Evolutionary conservation across 2,797 vertebrate species (phyloP).

Genomic region (Neosalanx taihuensis): DNA sequence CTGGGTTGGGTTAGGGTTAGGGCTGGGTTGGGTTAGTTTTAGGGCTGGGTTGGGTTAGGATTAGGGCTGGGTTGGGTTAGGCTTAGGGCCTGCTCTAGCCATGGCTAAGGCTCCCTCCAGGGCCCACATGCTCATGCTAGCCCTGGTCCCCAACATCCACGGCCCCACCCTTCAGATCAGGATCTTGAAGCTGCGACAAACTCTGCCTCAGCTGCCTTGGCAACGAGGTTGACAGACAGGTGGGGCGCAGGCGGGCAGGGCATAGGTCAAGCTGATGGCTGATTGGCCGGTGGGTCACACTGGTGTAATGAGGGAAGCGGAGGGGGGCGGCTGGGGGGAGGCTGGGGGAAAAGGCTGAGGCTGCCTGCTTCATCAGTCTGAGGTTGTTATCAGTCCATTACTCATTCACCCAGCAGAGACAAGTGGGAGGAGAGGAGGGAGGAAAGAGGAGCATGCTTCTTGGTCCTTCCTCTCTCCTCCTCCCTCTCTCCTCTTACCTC

Average conservation of each 20-base stretch:
- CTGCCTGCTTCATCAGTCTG: no score
- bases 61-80: no score
- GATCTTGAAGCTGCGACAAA: not conserved
- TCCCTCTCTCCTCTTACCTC: not conserved
- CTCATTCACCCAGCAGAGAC: not conserved
- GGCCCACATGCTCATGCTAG: not conserved
- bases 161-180: not conserved
- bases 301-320: constrained; percentile 31
- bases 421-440: no score
- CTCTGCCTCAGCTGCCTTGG: not conserved
- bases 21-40: no score
- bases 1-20: no score
- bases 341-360: no score
- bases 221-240: constrained; percentile 22
- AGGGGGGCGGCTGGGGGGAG: not conserved
- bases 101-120: not conserved
- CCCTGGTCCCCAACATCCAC: no score
- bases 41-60: no score
- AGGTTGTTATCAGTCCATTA: no score
- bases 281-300: constrained; percentile 47
- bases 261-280: constrained; percentile 43
- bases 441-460: no score
- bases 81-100: not conserved
- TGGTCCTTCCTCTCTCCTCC: no score
- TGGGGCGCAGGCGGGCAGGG: constrained; percentile 18